A percentile compares a stretch with the other conserved stretches of the same genome.
These are phyloP conservation scores for Silurus glanis DNA, from an alignment of 2,113 vertebrate species.

Conservation along the genomic window DNA sequence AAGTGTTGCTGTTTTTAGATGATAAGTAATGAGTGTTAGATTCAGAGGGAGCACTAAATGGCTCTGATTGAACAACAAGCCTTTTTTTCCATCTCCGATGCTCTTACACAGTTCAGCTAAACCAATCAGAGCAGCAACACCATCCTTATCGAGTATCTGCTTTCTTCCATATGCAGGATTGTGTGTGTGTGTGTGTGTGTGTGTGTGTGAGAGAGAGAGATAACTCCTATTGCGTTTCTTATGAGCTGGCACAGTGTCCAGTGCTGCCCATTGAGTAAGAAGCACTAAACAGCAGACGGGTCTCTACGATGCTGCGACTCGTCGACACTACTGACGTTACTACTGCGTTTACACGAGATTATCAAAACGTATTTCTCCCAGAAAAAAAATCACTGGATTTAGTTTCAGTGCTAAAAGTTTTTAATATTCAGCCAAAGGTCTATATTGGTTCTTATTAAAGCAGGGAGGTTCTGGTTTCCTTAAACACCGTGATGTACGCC, in stretches of 20 bases:
- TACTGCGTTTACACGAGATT: not conserved
- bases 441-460: not conserved
- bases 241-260: constrained; percentile 18
- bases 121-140: constrained; percentile 55
- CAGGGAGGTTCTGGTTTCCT: not conserved
- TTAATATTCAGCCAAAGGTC: not conserved
- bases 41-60: constrained; percentile 60
- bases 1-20: constrained; percentile 49
- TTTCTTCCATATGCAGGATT: not conserved
- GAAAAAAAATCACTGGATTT: not conserved
- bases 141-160: not conserved
- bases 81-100: constrained; percentile 63
- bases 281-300: constrained; percentile 31
- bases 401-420: not conserved
- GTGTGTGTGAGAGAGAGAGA: not conserved
- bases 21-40: constrained; percentile 46
- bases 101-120: constrained; percentile 55
- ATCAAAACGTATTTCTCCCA: not conserved
- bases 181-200: not conserved
- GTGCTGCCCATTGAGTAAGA: constrained; percentile 1
- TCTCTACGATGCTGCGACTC: not conserved
- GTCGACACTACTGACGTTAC: not conserved
- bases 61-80: constrained; percentile 58
- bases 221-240: not conserved
- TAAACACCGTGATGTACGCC: not conserved